Conservation (phyloP, 2,797 vertebrate genomes). For the Zenarchopterus dispar region DNA sequence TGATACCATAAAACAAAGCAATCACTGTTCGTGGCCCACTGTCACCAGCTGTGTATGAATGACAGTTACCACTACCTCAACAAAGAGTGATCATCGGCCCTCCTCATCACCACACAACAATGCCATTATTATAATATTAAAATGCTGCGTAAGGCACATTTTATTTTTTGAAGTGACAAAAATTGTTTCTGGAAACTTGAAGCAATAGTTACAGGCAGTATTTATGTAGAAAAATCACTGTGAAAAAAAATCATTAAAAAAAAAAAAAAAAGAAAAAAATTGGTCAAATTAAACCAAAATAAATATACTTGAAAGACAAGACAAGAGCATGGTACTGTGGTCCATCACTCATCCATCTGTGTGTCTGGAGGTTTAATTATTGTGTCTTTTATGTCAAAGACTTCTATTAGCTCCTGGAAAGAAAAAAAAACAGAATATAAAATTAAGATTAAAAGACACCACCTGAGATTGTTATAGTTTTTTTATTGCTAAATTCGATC, state of each 20-base stretch:
- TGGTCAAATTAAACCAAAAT: neutral
- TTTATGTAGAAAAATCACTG: too few species aligned
- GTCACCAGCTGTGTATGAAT: neutral
- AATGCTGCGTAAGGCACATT: neutral
- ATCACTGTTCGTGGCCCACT: neutral
- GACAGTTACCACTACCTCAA: too few species aligned
- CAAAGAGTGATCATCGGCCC: too few species aligned
- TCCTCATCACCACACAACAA: too few species aligned
- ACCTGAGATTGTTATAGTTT: neutral
- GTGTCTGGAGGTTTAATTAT: slow-evolving; percentile 68
- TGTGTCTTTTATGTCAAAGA: slow-evolving; percentile 75
- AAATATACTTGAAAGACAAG: neutral
- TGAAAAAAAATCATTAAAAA: neutral
- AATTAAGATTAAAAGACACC: neutral
- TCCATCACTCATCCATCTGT: slow-evolving; percentile 42
- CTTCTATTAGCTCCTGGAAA: slow-evolving; percentile 77
- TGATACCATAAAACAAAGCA: neutral
- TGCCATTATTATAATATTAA: neutral
- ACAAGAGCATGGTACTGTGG: too few species aligned
- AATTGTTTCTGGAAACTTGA: neutral
- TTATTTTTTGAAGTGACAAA: neutral
- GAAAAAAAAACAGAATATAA: slow-evolving; percentile 1
- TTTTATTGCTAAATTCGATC: neutral
- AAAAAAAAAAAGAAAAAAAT: neutral
- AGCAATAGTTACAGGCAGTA: neutral